phyloP scores from a whole-genome alignment of 2,113 vertebrate species.

The Anhinga rufa region DNA sequence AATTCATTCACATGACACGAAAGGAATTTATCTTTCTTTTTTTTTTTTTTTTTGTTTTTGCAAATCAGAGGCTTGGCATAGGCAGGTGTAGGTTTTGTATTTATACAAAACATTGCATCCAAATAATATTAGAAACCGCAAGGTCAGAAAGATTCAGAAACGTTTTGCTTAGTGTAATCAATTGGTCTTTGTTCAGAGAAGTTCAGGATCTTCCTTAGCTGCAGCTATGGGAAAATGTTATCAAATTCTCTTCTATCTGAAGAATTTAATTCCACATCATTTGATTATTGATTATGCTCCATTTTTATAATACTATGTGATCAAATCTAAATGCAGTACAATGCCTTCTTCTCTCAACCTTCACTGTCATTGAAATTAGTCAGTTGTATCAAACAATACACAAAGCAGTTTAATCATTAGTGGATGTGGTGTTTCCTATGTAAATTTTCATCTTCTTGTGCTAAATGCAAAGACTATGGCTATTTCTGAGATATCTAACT shows the following conservation, averaged over 20 bases:
- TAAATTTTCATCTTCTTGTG: neutral
- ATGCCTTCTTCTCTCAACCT: neutral
- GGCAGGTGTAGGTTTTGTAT: neutral
- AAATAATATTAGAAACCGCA: neutral
- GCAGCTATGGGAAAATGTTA: neutral
- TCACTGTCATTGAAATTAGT: neutral
- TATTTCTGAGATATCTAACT: neutral
- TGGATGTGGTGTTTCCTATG: neutral
- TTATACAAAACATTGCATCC: neutral
- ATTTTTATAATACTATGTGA: neutral
- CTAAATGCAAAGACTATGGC: neutral
- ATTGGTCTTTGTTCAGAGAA: neutral
- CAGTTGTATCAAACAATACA: neutral
- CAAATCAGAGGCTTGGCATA: neutral
- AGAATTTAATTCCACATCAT: neutral
- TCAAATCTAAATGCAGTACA: neutral
- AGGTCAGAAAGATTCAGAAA: neutral
- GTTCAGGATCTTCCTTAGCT: neutral
- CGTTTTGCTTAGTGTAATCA: neutral
- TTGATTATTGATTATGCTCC: neutral
- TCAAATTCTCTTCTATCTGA: neutral
- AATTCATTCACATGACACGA: neutral
- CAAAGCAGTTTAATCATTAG: neutral
- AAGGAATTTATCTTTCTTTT: fast-evolving
- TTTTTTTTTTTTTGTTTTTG: neutral